A percentile compares a stretch with the other conserved stretches of the same genome.
Conservation (phyloP, 2,888 invertebrate species). For the Macrophya alboannulata region DNA sequence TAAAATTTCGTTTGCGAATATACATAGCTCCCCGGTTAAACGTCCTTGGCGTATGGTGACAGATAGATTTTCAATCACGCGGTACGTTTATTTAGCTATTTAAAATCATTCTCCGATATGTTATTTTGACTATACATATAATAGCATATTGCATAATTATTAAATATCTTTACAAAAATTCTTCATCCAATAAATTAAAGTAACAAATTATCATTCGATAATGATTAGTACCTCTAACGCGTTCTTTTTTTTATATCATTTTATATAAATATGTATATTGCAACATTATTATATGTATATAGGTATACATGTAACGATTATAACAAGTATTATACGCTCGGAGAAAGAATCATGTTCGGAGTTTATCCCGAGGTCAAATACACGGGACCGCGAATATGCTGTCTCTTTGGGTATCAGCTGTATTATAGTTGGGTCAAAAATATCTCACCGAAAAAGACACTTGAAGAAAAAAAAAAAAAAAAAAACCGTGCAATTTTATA, state of each 20-base stretch:
- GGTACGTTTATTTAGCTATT: conserved; percentile 3
- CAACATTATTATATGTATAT: background rate
- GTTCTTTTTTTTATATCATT: background rate
- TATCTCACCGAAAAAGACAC: background rate
- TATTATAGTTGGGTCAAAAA: background rate
- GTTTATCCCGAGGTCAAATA: conserved; percentile 1
- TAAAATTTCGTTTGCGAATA: conserved; percentile 30
- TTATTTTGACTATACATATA: background rate
- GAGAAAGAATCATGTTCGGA: background rate
- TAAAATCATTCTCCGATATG: background rate
- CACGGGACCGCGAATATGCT: background rate
- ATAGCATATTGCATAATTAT: background rate
- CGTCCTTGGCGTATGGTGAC: conserved; percentile 37
- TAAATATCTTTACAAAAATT: background rate
- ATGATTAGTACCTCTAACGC: background rate
- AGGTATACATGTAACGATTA: background rate
- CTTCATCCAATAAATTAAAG: background rate
- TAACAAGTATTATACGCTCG: background rate
- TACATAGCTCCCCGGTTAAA: background rate
- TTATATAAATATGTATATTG: background rate
- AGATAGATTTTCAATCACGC: background rate
- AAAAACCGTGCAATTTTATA: background rate
- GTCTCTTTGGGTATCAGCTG: background rate
- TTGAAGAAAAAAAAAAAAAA: background rate
- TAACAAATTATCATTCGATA: too few species aligned